Conservation (phyloP, 2,113 vertebrate genomes). For the Apeltes quadracus region DNA sequence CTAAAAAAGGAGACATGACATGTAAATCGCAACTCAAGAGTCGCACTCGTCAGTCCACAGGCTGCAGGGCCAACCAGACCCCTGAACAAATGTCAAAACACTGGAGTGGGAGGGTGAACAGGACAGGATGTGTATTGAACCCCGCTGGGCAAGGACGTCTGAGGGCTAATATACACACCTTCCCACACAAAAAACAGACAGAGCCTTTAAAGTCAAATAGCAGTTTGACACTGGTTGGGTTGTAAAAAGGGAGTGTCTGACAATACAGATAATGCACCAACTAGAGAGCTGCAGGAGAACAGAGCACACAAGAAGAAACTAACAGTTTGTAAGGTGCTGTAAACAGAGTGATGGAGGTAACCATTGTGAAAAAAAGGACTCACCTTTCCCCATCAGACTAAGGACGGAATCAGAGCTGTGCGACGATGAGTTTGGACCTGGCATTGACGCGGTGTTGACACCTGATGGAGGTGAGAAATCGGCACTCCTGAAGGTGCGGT, state of each 20-base stretch:
- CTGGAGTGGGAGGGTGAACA: slow-evolving; percentile 49
- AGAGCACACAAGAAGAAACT: slow-evolving; percentile 17
- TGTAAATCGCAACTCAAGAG: slow-evolving; percentile 18
- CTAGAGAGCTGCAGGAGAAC: slow-evolving; percentile 32
- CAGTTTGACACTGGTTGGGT: slow-evolving; percentile 76
- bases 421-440: slow-evolving; percentile 40
- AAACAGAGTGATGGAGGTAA: neutral
- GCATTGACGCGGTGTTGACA: slow-evolving; percentile 14
- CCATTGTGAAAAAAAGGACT: slow-evolving; percentile 40
- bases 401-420: slow-evolving; percentile 80
- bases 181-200: slow-evolving; percentile 76
- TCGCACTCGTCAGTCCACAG: slow-evolving; percentile 21
- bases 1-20: slow-evolving; percentile 67
- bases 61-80: slow-evolving; percentile 38
- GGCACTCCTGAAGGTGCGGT: slow-evolving; percentile 72
- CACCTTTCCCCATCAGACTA: slow-evolving; percentile 85
- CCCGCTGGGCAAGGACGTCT: slow-evolving; percentile 76
- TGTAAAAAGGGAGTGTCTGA: slow-evolving; percentile 77
- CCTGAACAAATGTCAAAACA: slow-evolving; percentile 77
- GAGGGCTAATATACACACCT: slow-evolving; percentile 83
- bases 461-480: slow-evolving; percentile 31
- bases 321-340: neutral
- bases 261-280: slow-evolving; percentile 60
- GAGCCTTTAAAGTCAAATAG: slow-evolving; percentile 81
- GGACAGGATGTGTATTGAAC: slow-evolving; percentile 82